Percentiles rank a stretch among this genome's conserved stretches.
phyloP scores from a whole-genome alignment of 2,888 invertebrate species.

The Rugalucina vietnamica region DNA sequence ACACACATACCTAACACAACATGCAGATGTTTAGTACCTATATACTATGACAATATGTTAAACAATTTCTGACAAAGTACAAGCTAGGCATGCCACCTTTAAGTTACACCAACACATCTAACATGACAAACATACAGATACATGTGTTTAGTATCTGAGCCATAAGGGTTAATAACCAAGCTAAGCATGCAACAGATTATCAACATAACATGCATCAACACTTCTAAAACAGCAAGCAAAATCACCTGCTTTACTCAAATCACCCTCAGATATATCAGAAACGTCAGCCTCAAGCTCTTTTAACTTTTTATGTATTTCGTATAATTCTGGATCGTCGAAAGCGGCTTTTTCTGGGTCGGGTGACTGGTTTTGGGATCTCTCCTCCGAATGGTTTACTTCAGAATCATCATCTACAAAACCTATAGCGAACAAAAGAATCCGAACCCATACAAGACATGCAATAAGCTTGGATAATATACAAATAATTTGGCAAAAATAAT shows the following conservation, averaged over 20 bases:
- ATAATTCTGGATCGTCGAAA: slow-evolving; percentile 75
- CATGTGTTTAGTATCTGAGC: no score
- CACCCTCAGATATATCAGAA: slow-evolving; percentile 68
- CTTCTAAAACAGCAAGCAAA: slow-evolving; percentile 27
- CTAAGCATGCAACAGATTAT: no score
- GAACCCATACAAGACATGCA: slow-evolving; percentile 20
- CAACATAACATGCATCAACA: no score
- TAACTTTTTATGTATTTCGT: slow-evolving; percentile 74
- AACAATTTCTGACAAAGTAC: no score
- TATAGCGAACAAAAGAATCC: slow-evolving; percentile 57
- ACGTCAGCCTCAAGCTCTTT: slow-evolving; percentile 70
- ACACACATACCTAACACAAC: no score
- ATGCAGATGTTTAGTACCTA: no score
- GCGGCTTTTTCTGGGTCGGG: slow-evolving; percentile 69
- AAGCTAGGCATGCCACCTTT: no score
- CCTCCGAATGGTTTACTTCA: slow-evolving; percentile 56
- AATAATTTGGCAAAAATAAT: background rate
- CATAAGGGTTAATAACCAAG: no score
- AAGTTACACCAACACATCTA: no score
- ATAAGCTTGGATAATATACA: background rate
- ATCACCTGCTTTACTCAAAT: slow-evolving; percentile 68
- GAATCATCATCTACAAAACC: slow-evolving; percentile 73
- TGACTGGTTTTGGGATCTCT: slow-evolving; percentile 56
- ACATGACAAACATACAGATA: no score
- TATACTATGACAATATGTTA: no score